Percentiles rank a stretch among this genome's conserved stretches.
These are phyloP conservation scores for Latrodectus geometricus DNA, from an alignment of 1,140 invertebrate species.

Conservation along the genomic window DNA sequence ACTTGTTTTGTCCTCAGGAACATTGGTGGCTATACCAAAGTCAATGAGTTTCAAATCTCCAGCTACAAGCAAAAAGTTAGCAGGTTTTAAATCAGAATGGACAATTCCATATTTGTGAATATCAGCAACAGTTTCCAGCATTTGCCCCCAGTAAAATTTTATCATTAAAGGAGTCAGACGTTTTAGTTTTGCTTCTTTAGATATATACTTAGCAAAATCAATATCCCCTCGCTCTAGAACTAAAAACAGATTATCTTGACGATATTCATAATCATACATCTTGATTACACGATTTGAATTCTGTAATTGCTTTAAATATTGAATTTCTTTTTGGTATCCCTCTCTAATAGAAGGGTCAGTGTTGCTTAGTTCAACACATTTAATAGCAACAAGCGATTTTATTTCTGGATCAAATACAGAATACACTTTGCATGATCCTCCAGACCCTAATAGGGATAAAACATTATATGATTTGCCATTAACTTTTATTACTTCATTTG, in stretches of 20 bases:
- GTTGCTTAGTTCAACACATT: slow-evolving; percentile 77
- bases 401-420: slow-evolving; percentile 70
- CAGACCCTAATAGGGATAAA: slow-evolving; percentile 72
- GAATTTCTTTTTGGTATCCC: slow-evolving; percentile 92
- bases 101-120: slow-evolving; percentile 95
- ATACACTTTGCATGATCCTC: slow-evolving; percentile 75
- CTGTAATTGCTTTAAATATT: slow-evolving; percentile 85
- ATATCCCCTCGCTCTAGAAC: slow-evolving; percentile 94
- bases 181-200: slow-evolving; percentile 73
- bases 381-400: slow-evolving; percentile 71
- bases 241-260: slow-evolving; percentile 76
- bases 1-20: slow-evolving; percentile 90
- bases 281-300: slow-evolving; percentile 83
- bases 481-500: slow-evolving; percentile 64
- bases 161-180: slow-evolving; percentile 77
- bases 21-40: slow-evolving; percentile 95
- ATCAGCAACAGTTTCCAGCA: slow-evolving; percentile 89
- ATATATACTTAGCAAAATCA: slow-evolving; percentile 81
- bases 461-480: slow-evolving; percentile 69
- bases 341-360: slow-evolving; percentile 79
- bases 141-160: slow-evolving; percentile 92
- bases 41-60: slow-evolving; percentile 95
- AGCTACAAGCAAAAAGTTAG: slow-evolving; percentile 92
- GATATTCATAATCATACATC: slow-evolving; percentile 82
- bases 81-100: slow-evolving; percentile 96